These are phyloP conservation scores for Ptychodera flava DNA, from an alignment of 35 echinoderm and acorn worm species.

Conservation along the genomic window DNA sequence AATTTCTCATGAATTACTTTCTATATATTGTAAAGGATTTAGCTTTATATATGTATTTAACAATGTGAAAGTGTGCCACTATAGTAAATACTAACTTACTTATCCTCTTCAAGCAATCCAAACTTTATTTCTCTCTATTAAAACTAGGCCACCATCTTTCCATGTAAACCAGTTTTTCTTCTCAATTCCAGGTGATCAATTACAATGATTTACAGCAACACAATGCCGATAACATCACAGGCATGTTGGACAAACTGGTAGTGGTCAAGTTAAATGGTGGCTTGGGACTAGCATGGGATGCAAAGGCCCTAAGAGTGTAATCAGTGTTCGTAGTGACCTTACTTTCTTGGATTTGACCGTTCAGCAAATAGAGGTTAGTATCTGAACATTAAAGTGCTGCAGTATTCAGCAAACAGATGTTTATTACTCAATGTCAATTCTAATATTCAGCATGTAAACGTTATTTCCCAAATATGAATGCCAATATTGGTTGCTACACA, in stretches of 20 bases:
- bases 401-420: too few relatives aligned
- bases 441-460: too few relatives aligned
- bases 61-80: not conserved
- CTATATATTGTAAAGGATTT: not conserved
- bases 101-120: not conserved
- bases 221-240: constrained; percentile 24
- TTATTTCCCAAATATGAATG: too few relatives aligned
- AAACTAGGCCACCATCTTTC: not conserved
- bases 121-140: too few relatives aligned
- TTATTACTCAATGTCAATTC: too few relatives aligned
- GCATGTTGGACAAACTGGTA: constrained; percentile 81
- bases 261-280: constrained; percentile 96
- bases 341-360: constrained; percentile 93
- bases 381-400: too few relatives aligned
- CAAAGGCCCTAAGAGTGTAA: constrained; percentile 89
- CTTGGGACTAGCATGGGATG: constrained; percentile 97
- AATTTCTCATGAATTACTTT: not conserved
- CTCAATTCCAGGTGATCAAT: constrained; percentile 39
- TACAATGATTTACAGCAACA: constrained; percentile 39
- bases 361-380: constrained; percentile 88
- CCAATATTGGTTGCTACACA: too few relatives aligned
- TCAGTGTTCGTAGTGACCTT: constrained; percentile 89
- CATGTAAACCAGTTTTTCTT: constrained; percentile 1
- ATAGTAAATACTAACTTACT: not conserved
- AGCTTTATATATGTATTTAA: not conserved